Evolutionary conservation across 2,797 vertebrate species (phyloP).

Genomic region (Phalanger gymnotis): DNA sequence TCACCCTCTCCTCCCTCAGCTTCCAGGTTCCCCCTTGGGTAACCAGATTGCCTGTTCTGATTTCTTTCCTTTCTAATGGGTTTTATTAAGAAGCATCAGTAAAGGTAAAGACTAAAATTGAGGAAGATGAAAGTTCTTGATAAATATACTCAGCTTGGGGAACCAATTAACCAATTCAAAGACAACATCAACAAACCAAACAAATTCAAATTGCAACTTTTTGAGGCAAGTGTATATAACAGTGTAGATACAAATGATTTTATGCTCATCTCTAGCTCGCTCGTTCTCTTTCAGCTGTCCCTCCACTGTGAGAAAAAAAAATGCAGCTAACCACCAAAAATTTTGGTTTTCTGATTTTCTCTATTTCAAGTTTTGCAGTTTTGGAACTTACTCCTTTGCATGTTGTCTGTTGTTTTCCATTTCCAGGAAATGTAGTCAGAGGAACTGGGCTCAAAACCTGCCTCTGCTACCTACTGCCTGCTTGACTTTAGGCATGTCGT

Average conservation of each 20-base stretch:
- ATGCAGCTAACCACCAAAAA: background rate
- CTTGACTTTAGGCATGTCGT: background rate
- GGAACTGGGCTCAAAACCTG: background rate
- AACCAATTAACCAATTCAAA: conserved; percentile 54
- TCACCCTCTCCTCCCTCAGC: background rate
- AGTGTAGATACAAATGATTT: background rate
- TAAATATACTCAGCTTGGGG: conserved; percentile 52
- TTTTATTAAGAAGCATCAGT: conserved; percentile 57
- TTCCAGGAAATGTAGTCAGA: background rate
- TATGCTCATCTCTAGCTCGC: background rate
- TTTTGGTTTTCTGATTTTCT: background rate
- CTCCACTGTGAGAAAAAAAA: background rate
- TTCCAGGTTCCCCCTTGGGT: conserved; percentile 55
- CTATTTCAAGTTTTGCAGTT: background rate
- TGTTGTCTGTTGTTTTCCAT: background rate
- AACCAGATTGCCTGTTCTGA: conserved; percentile 52
- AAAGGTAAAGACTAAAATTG: conserved; percentile 59
- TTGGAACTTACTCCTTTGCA: background rate
- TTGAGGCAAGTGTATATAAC: background rate
- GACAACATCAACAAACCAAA: background rate
- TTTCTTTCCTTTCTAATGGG: conserved; percentile 61
- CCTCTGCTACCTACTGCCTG: background rate
- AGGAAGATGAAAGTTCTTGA: conserved; percentile 68
- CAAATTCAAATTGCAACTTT: conserved; percentile 40
- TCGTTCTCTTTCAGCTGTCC: background rate